Conservation (phyloP, 2,113 vertebrate genomes). For the Anarrhichthys ocellatus region DNA sequence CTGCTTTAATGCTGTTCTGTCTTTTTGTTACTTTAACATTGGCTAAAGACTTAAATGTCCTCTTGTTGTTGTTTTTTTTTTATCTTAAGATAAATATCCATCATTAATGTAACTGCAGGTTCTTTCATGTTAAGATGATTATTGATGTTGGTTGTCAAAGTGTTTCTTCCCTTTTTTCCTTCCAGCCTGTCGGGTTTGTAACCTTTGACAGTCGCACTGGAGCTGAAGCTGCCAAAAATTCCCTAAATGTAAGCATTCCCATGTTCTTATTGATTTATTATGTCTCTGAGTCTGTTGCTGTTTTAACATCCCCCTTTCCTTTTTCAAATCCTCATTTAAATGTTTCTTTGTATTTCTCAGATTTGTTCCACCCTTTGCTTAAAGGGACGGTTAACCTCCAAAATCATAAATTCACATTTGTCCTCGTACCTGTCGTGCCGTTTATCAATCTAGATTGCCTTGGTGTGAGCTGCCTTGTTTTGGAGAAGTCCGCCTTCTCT, state of each 20-base stretch:
- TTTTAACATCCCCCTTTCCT: background rate
- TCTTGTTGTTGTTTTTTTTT: no score
- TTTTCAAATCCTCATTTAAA: background rate
- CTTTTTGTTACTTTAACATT: background rate
- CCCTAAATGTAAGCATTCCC: constrained; percentile 91
- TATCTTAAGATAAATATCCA: background rate
- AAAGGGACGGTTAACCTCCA: background rate
- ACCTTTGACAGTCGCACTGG: constrained; percentile 97
- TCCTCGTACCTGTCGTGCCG: background rate
- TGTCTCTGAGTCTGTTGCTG: constrained; percentile 9
- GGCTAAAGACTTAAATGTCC: background rate
- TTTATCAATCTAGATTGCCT: background rate
- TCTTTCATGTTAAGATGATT: background rate
- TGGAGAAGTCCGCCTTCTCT: background rate
- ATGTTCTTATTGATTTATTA: constrained; percentile 9
- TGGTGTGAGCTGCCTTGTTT: background rate
- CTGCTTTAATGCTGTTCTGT: constrained; percentile 23
- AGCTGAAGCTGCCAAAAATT: constrained; percentile 97
- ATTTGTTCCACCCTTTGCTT: constrained; percentile 61
- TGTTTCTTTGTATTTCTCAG: constrained; percentile 34
- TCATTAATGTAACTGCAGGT: background rate
- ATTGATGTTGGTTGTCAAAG: background rate
- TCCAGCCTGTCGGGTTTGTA: constrained; percentile 98
- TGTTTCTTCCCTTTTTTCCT: constrained; percentile 66
- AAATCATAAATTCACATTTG: background rate